Conservation (phyloP, 2,797 vertebrate genomes). For the Ibycter americanus region DNA sequence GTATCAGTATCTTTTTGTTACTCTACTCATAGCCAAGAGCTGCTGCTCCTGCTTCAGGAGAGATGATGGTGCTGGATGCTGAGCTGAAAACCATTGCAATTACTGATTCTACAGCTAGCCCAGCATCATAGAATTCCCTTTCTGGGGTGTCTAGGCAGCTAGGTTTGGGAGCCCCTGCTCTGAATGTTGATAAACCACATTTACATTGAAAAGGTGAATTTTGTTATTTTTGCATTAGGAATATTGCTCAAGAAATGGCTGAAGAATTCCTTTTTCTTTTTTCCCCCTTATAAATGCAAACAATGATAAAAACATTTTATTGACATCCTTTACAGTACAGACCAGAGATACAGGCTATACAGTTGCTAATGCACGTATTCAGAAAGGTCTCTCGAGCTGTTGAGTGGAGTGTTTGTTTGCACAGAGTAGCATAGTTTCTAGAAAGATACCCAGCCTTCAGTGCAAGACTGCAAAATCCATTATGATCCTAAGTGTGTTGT, state of each 20-base stretch:
- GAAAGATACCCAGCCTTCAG: background rate
- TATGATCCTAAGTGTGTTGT: background rate
- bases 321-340: background rate
- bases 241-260: background rate
- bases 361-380: background rate
- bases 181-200: background rate
- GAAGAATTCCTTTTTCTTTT: background rate
- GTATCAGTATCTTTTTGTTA: background rate
- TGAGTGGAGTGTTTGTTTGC: background rate
- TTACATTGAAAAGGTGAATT: background rate
- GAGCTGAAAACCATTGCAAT: background rate
- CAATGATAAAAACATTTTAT: background rate
- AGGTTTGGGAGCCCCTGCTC: fast-evolving
- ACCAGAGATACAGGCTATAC: background rate
- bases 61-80: background rate
- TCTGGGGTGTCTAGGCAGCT: background rate
- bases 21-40: background rate
- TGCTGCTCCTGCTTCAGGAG: background rate
- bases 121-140: background rate
- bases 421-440: background rate
- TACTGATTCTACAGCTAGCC: background rate
- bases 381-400: background rate
- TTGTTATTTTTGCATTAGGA: background rate
- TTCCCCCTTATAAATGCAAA: background rate
- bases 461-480: background rate